Evolutionary conservation across 2,888 invertebrate species (phyloP).

Genomic region (Loripinus fragilis): DNA sequence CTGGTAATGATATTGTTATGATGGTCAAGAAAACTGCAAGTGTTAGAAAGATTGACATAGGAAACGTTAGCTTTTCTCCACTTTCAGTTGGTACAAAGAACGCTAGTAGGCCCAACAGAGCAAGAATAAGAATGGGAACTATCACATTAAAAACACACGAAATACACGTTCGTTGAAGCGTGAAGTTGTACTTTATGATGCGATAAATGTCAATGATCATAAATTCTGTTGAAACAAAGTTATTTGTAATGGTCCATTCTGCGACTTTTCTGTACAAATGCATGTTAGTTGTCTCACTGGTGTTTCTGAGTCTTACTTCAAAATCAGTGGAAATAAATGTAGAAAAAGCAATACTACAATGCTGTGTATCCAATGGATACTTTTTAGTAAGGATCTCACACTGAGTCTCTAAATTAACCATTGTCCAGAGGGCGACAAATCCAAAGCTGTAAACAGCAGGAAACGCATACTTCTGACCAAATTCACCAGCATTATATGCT

Average conservation of each 20-base stretch:
- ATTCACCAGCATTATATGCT: conserved; percentile 28
- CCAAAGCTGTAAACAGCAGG: conserved; percentile 23
- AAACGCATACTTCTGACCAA: conserved; percentile 30
- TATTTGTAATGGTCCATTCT: conserved; percentile 39
- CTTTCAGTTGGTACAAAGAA: conserved; percentile 47
- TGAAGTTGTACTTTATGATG: conserved; percentile 17
- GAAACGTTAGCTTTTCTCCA: conserved; percentile 44
- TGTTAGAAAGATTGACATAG: conserved; percentile 46
- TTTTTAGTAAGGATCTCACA: conserved; percentile 47
- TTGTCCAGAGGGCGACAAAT: conserved; percentile 30
- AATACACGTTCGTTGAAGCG: conserved; percentile 27
- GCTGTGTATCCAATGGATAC: conserved; percentile 45
- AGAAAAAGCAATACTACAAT: conserved; percentile 27
- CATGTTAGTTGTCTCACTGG: background rate
- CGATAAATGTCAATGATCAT: conserved; percentile 7
- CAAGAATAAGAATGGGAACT: conserved; percentile 36
- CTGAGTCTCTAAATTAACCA: conserved; percentile 32
- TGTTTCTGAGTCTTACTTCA: conserved; percentile 16
- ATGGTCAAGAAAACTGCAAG: conserved; percentile 46
- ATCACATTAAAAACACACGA: conserved; percentile 40
- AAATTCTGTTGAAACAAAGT: conserved; percentile 11
- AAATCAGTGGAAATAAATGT: conserved; percentile 26
- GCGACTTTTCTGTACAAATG: conserved; percentile 18
- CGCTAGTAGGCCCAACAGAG: conserved; percentile 30
- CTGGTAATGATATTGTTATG: conserved; percentile 37